Percentiles rank a stretch among this genome's conserved stretches.
phyloP scores from a whole-genome alignment of 1,140 invertebrate genomes.

The Octopus bimaculoides region DNA sequence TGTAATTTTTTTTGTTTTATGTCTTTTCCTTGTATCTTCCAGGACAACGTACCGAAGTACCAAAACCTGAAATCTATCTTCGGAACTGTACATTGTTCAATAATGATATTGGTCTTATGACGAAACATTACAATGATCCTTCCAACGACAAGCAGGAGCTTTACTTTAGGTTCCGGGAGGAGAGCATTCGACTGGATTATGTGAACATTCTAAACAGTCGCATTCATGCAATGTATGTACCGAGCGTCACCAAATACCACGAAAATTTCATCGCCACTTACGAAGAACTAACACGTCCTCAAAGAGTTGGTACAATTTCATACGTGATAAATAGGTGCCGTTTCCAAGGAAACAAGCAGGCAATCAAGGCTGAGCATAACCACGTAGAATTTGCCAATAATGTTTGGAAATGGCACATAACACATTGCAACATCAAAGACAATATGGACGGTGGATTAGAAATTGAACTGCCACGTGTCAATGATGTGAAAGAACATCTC shows the following conservation, averaged over 20 bases:
- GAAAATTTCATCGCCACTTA: constrained; percentile 52
- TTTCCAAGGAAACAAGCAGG: constrained; percentile 43
- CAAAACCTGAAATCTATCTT: constrained; percentile 36
- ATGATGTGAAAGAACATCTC: constrained; percentile 35
- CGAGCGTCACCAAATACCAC: constrained; percentile 53
- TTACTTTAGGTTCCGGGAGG: constrained; percentile 46
- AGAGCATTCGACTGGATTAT: constrained; percentile 39
- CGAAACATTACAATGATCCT: constrained; percentile 79
- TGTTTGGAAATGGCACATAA: constrained; percentile 55
- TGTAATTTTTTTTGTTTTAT: too few relatives aligned
- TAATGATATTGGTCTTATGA: constrained; percentile 78
- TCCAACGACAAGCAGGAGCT: constrained; percentile 52
- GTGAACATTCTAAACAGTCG: constrained; percentile 37
- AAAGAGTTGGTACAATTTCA: constrained; percentile 53
- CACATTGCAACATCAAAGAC: constrained; percentile 76
- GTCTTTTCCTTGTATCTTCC: too few relatives aligned
- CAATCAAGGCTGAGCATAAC: constrained; percentile 53
- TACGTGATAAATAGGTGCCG: constrained; percentile 44
- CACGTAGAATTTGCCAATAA: constrained; percentile 58
- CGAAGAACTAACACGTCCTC: constrained; percentile 54
- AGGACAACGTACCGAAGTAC: too few relatives aligned
- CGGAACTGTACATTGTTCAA: constrained; percentile 64
- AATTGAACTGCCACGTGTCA: constrained; percentile 61
- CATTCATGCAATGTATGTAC: constrained; percentile 49
- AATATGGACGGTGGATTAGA: constrained; percentile 73